Evolutionary conservation across 1,140 invertebrate species (phyloP).

Genomic region (Argopecten irradians): DNA sequence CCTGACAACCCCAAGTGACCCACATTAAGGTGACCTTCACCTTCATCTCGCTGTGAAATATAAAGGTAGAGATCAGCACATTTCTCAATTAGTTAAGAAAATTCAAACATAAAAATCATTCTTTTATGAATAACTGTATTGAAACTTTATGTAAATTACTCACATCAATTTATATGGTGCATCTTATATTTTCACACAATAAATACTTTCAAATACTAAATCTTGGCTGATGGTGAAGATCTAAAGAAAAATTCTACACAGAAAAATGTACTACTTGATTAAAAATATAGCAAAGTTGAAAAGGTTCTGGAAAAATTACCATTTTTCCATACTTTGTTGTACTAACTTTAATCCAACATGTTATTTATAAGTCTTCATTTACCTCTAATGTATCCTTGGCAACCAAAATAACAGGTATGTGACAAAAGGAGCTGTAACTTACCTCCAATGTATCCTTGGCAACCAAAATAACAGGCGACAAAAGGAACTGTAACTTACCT

Average conservation of each 20-base stretch:
- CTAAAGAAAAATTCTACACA: too few relatives aligned
- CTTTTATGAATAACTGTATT: background rate
- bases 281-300: too few relatives aligned
- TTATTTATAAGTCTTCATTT: too few relatives aligned
- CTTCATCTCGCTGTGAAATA: constrained; percentile 78
- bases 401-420: constrained; percentile 82
- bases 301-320: too few relatives aligned
- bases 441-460: constrained; percentile 71
- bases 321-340: too few relatives aligned
- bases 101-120: background rate
- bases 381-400: constrained; percentile 71
- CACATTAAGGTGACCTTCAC: constrained; percentile 88
- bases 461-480: constrained; percentile 86
- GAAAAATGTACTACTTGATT: too few relatives aligned
- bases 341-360: too few relatives aligned
- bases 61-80: too few relatives aligned
- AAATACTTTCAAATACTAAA: background rate
- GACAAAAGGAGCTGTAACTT: constrained; percentile 92
- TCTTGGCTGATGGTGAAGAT: background rate
- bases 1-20: constrained; percentile 93
- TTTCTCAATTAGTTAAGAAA: background rate
- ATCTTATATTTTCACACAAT: background rate
- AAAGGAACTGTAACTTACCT: constrained; percentile 86
- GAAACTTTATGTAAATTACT: background rate
- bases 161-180: too few relatives aligned